A percentile compares a stretch with the other conserved stretches of the same genome.
Evolutionary conservation across 2,797 vertebrate genomes (phyloP).

Genomic region (Anguilla obscura): DNA sequence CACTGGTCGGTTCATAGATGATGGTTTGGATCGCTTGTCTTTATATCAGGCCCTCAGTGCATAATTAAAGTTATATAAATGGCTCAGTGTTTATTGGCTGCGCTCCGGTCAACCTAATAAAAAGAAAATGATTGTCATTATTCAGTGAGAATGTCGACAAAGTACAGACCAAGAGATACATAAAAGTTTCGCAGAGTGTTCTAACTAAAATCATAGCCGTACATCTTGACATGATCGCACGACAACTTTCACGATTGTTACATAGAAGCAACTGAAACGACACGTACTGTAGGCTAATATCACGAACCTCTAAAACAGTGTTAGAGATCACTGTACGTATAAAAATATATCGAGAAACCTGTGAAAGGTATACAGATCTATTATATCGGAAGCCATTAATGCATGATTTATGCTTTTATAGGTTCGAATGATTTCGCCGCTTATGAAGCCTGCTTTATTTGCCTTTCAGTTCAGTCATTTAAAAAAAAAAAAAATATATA

Average conservation of each 20-base stretch:
- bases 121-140: conserved; percentile 8
- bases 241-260: background rate
- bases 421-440: background rate
- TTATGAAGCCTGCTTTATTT: background rate
- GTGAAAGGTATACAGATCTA: background rate
- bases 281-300: background rate
- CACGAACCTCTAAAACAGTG: background rate
- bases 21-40: conserved; percentile 48
- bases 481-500: background rate
- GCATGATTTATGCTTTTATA: background rate
- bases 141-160: background rate
- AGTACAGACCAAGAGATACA: background rate
- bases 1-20: conserved; percentile 54
- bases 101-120: conserved; percentile 52
- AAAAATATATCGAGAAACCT: background rate
- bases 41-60: conserved; percentile 68
- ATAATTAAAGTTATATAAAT: conserved; percentile 63
- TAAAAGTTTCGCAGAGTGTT: background rate
- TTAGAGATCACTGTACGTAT: background rate
- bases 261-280: background rate
- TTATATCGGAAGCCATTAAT: background rate
- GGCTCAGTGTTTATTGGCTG: conserved; percentile 54
- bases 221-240: background rate
- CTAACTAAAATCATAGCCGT: background rate
- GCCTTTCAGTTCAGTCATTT: background rate